Conservation (phyloP, 2,113 vertebrate genomes). For the Macaca fascicularis region DNA sequence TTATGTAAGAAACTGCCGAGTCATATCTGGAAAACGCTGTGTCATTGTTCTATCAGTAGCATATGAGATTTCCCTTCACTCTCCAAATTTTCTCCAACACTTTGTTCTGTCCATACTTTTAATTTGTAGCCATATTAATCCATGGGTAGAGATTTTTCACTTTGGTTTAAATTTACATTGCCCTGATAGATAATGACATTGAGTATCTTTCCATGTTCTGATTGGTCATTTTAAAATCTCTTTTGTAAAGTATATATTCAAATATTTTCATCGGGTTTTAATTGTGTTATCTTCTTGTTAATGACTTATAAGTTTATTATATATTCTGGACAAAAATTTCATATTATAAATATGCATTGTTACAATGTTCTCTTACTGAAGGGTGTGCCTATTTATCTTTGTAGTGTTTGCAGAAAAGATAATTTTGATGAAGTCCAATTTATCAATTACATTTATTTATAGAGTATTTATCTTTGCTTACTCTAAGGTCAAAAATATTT, state of each 20-base stretch:
- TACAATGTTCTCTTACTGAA: background rate
- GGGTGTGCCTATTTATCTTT: background rate
- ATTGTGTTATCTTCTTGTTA: background rate
- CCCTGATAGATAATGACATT: background rate
- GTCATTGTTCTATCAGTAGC: background rate
- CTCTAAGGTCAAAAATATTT: background rate
- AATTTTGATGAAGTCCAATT: background rate
- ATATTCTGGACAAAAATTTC: background rate
- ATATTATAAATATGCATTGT: background rate
- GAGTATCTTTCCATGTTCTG: background rate
- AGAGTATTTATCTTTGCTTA: background rate
- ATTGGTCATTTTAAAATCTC: background rate
- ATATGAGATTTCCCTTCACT: background rate
- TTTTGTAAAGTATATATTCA: background rate
- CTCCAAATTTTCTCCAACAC: background rate
- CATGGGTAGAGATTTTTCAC: background rate
- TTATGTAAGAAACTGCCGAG: background rate
- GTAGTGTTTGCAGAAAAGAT: background rate
- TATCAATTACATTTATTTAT: background rate
- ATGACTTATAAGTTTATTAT: background rate
- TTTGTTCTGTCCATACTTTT: background rate
- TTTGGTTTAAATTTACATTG: background rate
- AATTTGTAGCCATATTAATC: background rate
- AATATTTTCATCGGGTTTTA: background rate
- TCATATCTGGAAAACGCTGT: background rate